Conservation (phyloP, 2,888 invertebrate genomes). For the Anaspis maculata region DNA sequence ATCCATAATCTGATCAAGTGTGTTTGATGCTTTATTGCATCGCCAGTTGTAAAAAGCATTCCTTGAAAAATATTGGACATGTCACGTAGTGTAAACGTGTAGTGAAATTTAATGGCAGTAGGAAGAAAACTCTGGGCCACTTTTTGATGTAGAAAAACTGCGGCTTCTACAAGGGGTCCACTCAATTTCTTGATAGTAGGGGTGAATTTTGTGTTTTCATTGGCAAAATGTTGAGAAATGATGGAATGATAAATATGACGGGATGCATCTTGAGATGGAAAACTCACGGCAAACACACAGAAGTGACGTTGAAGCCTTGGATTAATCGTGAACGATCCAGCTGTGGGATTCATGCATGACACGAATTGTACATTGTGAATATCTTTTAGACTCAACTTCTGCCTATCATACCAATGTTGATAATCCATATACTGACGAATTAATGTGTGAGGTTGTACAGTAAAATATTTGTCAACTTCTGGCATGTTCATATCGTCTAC, state of each 20-base stretch:
- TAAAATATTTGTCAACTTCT: slow-evolving; percentile 88
- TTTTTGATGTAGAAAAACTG: slow-evolving; percentile 68
- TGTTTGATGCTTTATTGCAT: slow-evolving; percentile 57
- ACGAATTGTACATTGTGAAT: slow-evolving; percentile 91
- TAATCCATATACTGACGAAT: slow-evolving; percentile 91
- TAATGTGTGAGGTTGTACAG: slow-evolving; percentile 91
- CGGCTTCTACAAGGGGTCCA: slow-evolving; percentile 58
- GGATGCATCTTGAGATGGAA: slow-evolving; percentile 75
- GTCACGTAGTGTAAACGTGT: slow-evolving; percentile 87
- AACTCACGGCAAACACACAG: slow-evolving; percentile 80
- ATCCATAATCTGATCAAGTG: slow-evolving; percentile 77
- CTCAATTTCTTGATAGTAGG: slow-evolving; percentile 50
- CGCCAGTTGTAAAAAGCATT: slow-evolving; percentile 68
- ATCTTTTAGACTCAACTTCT: slow-evolving; percentile 78
- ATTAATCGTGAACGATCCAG: slow-evolving; percentile 91
- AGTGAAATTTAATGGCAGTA: slow-evolving; percentile 92
- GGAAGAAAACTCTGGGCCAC: slow-evolving; percentile 74
- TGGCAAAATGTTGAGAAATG: slow-evolving; percentile 63
- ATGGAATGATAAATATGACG: slow-evolving; percentile 79
- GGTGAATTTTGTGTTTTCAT: slow-evolving; percentile 59
- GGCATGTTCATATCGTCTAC: slow-evolving; percentile 97
- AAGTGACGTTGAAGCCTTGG: slow-evolving; percentile 82
- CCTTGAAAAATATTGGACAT: slow-evolving; percentile 92
- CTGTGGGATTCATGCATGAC: slow-evolving; percentile 94
- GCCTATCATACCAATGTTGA: slow-evolving; percentile 89